phyloP scores from a whole-genome alignment of 2,888 invertebrate species.

The Luperina testacea region DNA sequence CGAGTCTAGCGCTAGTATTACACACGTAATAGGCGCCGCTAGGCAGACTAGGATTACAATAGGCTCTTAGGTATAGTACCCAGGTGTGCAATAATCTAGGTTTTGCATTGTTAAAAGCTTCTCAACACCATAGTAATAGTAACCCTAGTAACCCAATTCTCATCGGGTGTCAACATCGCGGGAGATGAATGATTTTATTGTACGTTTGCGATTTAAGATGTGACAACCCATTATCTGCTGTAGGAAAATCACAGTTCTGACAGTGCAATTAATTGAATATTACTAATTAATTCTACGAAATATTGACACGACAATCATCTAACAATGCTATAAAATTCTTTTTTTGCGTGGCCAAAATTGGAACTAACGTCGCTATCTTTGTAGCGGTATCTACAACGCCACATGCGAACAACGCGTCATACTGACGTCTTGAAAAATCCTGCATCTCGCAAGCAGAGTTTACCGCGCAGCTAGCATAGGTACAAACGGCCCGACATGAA shows the following conservation, averaged over 20 bases:
- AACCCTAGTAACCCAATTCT: constrained; percentile 18
- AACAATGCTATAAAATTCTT: not conserved
- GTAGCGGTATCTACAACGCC: too few relatives aligned
- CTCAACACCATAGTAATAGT: not conserved
- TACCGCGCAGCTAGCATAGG: too few relatives aligned
- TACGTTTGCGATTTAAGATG: too few relatives aligned
- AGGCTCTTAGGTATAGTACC: not conserved
- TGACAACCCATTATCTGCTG: not conserved
- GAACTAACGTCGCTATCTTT: not conserved
- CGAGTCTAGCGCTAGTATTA: not conserved
- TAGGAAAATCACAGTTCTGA: not conserved
- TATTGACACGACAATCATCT: too few relatives aligned
- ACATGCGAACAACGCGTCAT: too few relatives aligned
- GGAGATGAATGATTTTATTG: not conserved
- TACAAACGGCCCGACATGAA: too few relatives aligned
- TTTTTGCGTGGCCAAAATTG: not conserved
- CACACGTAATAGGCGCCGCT: not conserved
- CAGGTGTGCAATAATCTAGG: constrained; percentile 2
- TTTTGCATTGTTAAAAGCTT: constrained; percentile 15
- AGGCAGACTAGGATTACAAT: constrained; percentile 4
- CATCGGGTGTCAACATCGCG: constrained; percentile 2
- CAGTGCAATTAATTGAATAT: not conserved
- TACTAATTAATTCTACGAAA: not conserved
- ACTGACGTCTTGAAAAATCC: too few relatives aligned
- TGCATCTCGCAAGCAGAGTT: too few relatives aligned